Conservation (phyloP, 2,888 invertebrate species). For the Odontothrips loti region DNA sequence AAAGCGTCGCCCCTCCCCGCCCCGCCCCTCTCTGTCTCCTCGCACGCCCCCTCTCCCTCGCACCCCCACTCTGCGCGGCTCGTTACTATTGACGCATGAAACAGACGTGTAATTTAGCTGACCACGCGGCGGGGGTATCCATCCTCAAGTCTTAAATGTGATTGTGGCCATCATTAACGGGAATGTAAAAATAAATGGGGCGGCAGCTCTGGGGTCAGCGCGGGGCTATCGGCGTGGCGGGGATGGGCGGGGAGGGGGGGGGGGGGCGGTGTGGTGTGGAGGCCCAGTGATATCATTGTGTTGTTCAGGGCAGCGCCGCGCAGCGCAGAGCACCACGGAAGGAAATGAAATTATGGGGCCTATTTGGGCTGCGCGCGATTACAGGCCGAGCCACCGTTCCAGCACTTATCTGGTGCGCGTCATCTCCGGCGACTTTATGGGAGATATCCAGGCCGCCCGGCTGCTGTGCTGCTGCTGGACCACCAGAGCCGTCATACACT, state of each 20-base stretch:
- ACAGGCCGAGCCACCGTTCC: background rate
- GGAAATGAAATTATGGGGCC: no score
- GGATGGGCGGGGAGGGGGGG: no score
- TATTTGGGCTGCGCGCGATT: no score
- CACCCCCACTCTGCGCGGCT: background rate
- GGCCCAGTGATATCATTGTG: background rate
- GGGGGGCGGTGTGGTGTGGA: no score
- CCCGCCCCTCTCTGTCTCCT: no score
- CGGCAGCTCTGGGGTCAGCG: background rate
- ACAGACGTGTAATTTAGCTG: conserved; percentile 16
- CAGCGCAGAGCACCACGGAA: background rate
- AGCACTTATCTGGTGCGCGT: background rate
- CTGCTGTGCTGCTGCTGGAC: no score
- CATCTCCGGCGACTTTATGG: no score
- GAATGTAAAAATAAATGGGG: conserved; percentile 18
- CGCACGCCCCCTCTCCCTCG: background rate
- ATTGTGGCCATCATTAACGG: conserved; percentile 13
- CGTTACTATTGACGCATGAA: conserved; percentile 24
- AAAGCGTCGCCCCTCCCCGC: no score
- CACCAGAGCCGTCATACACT: no score
- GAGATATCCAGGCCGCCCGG: no score
- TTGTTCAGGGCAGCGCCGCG: background rate
- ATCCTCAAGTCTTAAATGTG: background rate
- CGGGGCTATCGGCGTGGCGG: conserved; percentile 7
- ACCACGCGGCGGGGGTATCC: background rate